Percentiles rank a stretch among this genome's conserved stretches.
phyloP scores from a whole-genome alignment of 2,888 invertebrate genomes.

The Ernsta delagoae region DNA sequence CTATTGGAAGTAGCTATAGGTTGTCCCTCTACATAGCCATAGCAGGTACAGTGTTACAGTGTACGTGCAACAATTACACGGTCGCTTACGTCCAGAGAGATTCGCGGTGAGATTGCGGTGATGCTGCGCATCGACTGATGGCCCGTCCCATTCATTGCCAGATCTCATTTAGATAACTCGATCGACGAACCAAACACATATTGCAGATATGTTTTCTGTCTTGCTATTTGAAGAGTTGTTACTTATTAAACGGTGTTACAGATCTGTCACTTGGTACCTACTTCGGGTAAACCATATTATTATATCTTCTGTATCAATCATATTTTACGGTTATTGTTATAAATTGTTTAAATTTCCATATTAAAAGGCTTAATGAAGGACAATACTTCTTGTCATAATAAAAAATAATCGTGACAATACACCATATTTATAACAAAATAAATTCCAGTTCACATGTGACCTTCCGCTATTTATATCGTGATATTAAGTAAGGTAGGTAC shows the following conservation, averaged over 20 bases:
- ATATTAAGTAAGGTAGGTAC: neutral
- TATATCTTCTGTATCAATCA: neutral
- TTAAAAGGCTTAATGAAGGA: no score
- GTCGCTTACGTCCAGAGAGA: slow-evolving; percentile 55
- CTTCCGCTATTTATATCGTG: neutral
- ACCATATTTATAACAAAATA: neutral
- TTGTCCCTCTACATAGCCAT: neutral
- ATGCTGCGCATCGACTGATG: slow-evolving; percentile 40
- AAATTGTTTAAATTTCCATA: no score
- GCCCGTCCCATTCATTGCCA: slow-evolving; percentile 54
- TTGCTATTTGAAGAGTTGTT: neutral
- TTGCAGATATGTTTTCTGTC: neutral
- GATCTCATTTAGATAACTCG: slow-evolving; percentile 50
- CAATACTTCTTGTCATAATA: no score
- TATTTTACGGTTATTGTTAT: neutral
- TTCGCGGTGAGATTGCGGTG: slow-evolving; percentile 55
- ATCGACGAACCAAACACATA: slow-evolving; percentile 14
- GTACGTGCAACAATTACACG: slow-evolving; percentile 62
- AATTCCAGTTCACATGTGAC: neutral
- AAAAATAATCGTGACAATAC: neutral
- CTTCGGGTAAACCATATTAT: no score
- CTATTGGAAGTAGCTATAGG: neutral
- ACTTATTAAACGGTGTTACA: neutral
- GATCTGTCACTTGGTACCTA: no score
- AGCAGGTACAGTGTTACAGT: neutral